Conservation (phyloP, 1,140 invertebrate genomes). For the Drosophila subpulchrella region DNA sequence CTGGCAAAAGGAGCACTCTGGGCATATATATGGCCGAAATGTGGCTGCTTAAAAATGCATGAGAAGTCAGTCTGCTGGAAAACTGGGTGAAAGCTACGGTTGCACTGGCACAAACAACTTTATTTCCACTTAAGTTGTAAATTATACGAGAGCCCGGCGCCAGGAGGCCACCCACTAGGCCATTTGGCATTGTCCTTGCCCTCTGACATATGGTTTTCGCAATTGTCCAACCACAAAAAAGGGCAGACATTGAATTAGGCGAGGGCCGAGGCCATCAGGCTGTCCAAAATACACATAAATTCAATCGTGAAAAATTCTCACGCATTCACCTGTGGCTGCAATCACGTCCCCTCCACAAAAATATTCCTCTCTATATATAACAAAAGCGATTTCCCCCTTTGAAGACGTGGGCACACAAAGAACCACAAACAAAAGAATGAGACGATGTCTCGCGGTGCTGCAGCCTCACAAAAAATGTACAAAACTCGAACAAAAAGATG, state of each 20-base stretch:
- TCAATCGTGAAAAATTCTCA: slow-evolving; percentile 63
- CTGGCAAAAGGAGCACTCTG: slow-evolving; percentile 23
- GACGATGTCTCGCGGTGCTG: slow-evolving; percentile 43
- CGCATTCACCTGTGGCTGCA: slow-evolving; percentile 75
- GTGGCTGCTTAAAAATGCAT: slow-evolving; percentile 71
- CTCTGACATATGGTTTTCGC: slow-evolving; percentile 54
- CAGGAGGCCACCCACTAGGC: slow-evolving; percentile 52
- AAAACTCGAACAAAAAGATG: slow-evolving; percentile 39
- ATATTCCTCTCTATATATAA: slow-evolving; percentile 8
- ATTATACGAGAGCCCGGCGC: slow-evolving; percentile 60
- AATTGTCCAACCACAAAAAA: slow-evolving; percentile 55
- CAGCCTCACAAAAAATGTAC: slow-evolving; percentile 29
- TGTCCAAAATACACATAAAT: slow-evolving; percentile 62
- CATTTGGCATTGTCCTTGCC: slow-evolving; percentile 15
- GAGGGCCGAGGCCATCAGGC: slow-evolving; percentile 23
- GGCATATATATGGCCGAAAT: slow-evolving; percentile 57
- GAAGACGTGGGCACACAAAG: slow-evolving; percentile 35
- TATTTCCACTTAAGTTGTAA: slow-evolving; percentile 71
- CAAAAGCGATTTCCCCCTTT: slow-evolving; percentile 52
- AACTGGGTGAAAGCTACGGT: slow-evolving; percentile 62
- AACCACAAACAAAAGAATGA: slow-evolving; percentile 63
- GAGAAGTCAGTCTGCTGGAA: slow-evolving; percentile 60
- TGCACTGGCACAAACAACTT: slow-evolving; percentile 38
- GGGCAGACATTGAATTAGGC: slow-evolving; percentile 49
- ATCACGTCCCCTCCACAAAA: slow-evolving; percentile 40